Evolutionary conservation across 2,113 vertebrate species (phyloP), one percentile per base, ranked within the genome.

Genomic region (Chlorocebus sabaeus): DNA sequence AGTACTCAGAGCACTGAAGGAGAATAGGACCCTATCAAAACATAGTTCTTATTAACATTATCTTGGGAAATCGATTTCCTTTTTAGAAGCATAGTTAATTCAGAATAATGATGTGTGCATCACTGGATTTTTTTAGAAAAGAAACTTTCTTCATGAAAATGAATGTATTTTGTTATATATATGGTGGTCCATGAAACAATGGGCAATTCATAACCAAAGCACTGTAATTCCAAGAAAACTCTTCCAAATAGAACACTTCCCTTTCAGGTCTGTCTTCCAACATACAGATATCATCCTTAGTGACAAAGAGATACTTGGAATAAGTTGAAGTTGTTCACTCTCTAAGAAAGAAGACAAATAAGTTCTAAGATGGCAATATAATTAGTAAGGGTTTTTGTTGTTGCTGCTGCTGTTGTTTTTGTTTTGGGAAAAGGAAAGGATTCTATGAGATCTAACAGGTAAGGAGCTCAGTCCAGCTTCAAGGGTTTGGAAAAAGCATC

Each of bases 61-160:
- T 72, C 32, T 70, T 57, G 75, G 75, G 90, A 92, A 89, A 89
- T 95, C 27, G 57, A 6, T 90, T 93, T 93, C n/a, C 43, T 92
- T 43, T 85, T 70, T 57, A 88, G 78, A 90, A 17, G 25, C 17
- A 92, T 16, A 81, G 18, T n/a, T 52, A 93, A 84, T 59, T 89
- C 43, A 89, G 52, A 57, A 79, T 85, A 89, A 93, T 52, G 16
- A 91, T 35, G 55, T n/a, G 40, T 40, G 11, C 18, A 40, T 57
- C 20, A n/a, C 40, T 72, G 57, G 43, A 40, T 86, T 38, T 64
- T 64, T 30, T 64, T 32, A 3, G 50, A 40, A 61, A 38, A 38
- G 86, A 35, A 80, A 4, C 25, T 76, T 89, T 88, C 18, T 48
- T 57, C 64, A 52, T 76, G 23, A 89, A 80, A 96, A 84, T 50